These are phyloP conservation scores for Nilaparvata lugens DNA, from an alignment of 1,140 invertebrate species.

Conservation along the genomic window DNA sequence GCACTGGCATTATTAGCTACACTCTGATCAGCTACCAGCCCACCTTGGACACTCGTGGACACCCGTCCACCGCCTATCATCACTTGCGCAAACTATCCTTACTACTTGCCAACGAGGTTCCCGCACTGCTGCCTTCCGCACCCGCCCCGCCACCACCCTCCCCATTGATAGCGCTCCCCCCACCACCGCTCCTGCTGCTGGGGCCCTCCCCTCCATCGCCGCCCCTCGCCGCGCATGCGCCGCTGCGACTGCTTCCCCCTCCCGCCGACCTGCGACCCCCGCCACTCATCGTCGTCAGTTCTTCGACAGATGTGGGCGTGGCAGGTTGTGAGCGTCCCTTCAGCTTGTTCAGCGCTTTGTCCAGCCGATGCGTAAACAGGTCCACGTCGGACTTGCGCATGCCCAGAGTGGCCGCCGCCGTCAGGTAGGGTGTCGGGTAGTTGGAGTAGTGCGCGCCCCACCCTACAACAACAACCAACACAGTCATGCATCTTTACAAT, in stretches of 20 bases:
- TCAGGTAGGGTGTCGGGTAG: constrained; percentile 55
- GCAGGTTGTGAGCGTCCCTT: constrained; percentile 41
- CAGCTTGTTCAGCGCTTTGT: constrained; percentile 45
- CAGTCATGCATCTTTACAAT: too few species aligned
- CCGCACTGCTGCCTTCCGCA: constrained; percentile 35
- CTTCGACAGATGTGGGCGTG: constrained; percentile 39
- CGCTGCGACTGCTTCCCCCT: constrained; percentile 17
- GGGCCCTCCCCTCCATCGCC: constrained; percentile 16
- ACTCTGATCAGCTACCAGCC: too few species aligned
- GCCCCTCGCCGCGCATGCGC: constrained; percentile 14
- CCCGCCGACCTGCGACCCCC: constrained; percentile 24
- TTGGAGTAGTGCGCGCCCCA: constrained; percentile 59
- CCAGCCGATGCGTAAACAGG: constrained; percentile 51
- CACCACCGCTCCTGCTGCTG: neutral
- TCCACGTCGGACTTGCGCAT: constrained; percentile 57
- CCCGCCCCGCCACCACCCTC: constrained; percentile 25
- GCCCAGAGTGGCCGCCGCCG: constrained; percentile 61
- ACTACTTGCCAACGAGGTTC: constrained; percentile 45
- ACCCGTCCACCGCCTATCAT: constrained; percentile 10
- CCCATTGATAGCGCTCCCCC: neutral
- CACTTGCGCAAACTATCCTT: constrained; percentile 46
- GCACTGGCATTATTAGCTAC: too few species aligned
- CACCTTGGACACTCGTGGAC: too few species aligned
- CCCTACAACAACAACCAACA: constrained; percentile 38
- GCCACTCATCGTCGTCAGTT: constrained; percentile 24